Evolutionary conservation across 2,797 vertebrate genomes (phyloP).

Genomic region (Arnoldichthys spilopterus): DNA sequence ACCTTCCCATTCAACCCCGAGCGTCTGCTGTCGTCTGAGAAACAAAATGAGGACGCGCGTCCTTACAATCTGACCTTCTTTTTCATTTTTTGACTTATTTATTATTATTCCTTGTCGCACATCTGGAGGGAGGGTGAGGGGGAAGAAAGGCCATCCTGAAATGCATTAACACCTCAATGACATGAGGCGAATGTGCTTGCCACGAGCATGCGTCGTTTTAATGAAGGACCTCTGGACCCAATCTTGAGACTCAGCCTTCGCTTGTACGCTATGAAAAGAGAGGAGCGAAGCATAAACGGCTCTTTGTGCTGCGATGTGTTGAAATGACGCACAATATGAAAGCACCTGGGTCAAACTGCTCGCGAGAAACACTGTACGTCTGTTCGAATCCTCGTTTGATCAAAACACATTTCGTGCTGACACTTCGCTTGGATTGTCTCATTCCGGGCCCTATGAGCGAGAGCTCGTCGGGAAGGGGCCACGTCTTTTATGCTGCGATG

Average conservation of each 20-base stretch:
- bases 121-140: neutral
- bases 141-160: conserved; percentile 47
- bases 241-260: conserved; percentile 40
- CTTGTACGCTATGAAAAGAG: conserved; percentile 49
- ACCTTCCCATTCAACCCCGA: conserved; percentile 16
- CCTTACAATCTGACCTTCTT: conserved; percentile 17
- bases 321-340: conserved; percentile 6
- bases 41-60: conserved; percentile 15
- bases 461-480: neutral
- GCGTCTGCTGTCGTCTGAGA: conserved; percentile 2
- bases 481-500: conserved; percentile 4
- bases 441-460: neutral
- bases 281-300: conserved; percentile 61
- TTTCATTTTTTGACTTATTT: neutral
- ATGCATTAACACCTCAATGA: conserved; percentile 57
- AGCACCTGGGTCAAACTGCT: conserved; percentile 22
- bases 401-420: conserved; percentile 6
- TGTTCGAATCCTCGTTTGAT: conserved; percentile 10
- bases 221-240: conserved; percentile 47
- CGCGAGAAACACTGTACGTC: conserved; percentile 20
- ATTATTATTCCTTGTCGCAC: neutral
- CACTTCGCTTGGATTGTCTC: conserved; percentile 1
- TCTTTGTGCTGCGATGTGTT: conserved; percentile 35
- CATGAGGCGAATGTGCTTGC: conserved; percentile 45
- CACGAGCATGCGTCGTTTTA: conserved; percentile 45